A percentile compares a stretch with the other conserved stretches of the same genome.
Evolutionary conservation across 2,797 vertebrate species (phyloP).

Genomic region (Peromyscus eremicus): DNA sequence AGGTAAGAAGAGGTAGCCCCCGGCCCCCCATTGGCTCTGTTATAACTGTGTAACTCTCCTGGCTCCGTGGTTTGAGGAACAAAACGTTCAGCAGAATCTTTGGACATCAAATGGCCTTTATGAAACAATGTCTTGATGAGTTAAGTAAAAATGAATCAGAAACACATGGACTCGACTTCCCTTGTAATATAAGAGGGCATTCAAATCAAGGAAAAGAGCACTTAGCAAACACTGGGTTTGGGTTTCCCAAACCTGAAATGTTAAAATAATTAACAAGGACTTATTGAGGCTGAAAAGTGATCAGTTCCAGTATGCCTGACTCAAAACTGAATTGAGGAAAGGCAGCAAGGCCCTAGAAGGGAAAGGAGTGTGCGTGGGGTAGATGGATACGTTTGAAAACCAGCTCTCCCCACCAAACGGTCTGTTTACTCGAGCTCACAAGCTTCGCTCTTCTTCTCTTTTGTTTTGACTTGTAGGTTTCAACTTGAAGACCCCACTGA

Average conservation of each 20-base stretch:
- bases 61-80: constrained; percentile 61
- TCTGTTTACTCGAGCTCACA: constrained; percentile 45
- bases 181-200: constrained; percentile 83
- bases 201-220: constrained; percentile 82
- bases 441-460: constrained; percentile 58
- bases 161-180: constrained; percentile 82
- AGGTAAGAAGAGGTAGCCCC: neutral
- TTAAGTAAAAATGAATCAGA: constrained; percentile 83
- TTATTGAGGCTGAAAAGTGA: constrained; percentile 83
- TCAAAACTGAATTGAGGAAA: constrained; percentile 73
- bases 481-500: constrained; percentile 2
- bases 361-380: neutral
- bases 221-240: constrained; percentile 82
- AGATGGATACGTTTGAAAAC: constrained; percentile 44
- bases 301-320: constrained; percentile 82
- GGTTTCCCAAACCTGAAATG: constrained; percentile 84
- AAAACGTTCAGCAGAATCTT: constrained; percentile 75
- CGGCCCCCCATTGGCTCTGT: constrained; percentile 47
- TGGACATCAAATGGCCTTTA: constrained; percentile 82
- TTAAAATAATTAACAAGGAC: constrained; percentile 85
- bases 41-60: constrained; percentile 14
- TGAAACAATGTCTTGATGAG: constrained; percentile 84
- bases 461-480: constrained; percentile 66
- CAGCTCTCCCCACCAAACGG: neutral
- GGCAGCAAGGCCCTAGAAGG: constrained; percentile 54